Base-by-base conservation (phyloP, 2,797 vertebrate species). In the Megaceryle alcyon region DNA sequence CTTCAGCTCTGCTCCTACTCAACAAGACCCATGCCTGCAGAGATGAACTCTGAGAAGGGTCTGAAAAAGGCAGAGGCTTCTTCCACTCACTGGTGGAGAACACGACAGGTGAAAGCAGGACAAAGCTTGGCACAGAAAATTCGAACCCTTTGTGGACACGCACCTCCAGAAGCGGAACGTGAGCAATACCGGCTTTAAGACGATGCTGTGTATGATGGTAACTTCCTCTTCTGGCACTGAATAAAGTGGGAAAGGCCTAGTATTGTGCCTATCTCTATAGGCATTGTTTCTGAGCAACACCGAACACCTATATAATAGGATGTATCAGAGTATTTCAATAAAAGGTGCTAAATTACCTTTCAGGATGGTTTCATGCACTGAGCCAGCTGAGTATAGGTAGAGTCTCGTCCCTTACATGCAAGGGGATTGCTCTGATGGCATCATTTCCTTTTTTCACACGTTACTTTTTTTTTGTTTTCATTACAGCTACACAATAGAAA, bases 321-420 rank as follows among this genome's bases (percentile, higher is more conserved):
- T 75, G 14, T 46, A 88, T 46, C 41, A 60, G 12, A 87, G 20
- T 29, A 87, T 39, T 95, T 33, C 41, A 78, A 80, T 41, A 89
- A 73, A 86, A 89, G 44, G 25, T 89, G 76, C 76, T 87, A 65
- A 65, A 33, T 54, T 96, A 90, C 79, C 53, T 81, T 64, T 53
- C 79, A 95, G 89, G 91, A 94, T 91, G 76, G 91, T 94, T 87
- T 89, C 76, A 92, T 94, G 96, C 79, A 85, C 93, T 96, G 86
- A 86, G 57, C 48, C 87, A 90, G 79, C 25, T 82, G 84, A 87
- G 79, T 46, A 39, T 10, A 75, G 2, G 61, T 18, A 31, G 14
- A 73, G 39, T 33, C 54, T 89, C 85, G 88, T 57, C 79, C 71
- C 48, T 83, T n/a, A 60, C 60, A 91, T 54, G 56, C 53, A 54